These are phyloP conservation scores for Protobothrops flavoviridis DNA, from an alignment of 2,113 vertebrate species.

Conservation along the genomic window DNA sequence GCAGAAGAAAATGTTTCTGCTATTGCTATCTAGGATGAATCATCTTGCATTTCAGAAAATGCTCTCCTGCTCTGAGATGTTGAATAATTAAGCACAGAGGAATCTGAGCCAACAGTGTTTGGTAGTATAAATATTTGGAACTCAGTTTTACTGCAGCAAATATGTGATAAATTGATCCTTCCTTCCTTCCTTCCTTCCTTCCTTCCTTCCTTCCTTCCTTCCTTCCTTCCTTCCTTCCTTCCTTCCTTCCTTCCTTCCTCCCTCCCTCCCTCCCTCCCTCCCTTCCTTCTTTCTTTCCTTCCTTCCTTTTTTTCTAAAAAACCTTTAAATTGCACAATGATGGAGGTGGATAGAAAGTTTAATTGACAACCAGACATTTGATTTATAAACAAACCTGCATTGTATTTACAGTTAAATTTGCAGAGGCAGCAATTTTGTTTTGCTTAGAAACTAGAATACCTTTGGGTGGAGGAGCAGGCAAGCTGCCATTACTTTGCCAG, in stretches of 20 bases:
- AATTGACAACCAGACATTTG: background rate
- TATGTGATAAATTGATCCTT: background rate
- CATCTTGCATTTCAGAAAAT: constrained; percentile 37
- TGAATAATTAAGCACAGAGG: constrained; percentile 52
- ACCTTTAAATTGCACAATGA: background rate
- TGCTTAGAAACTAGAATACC: constrained; percentile 7
- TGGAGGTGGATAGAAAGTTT: background rate
- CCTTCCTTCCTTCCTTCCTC: background rate
- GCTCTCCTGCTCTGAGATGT: constrained; percentile 39
- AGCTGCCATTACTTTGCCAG: background rate
- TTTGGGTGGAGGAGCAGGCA: background rate
- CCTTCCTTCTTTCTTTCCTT: no score
- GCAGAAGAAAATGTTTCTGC: constrained; percentile 24
- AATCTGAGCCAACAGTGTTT: constrained; percentile 38
- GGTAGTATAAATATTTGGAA: constrained; percentile 22
- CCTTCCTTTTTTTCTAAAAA: background rate
- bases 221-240: background rate
- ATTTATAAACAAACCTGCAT: constrained; percentile 23
- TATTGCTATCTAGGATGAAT: constrained; percentile 5
- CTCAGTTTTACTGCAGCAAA: background rate
- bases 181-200: background rate
- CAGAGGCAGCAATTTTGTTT: constrained; percentile 37
- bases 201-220: background rate
- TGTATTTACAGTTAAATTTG: background rate
- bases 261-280: background rate